A percentile compares a stretch with the other conserved stretches of the same genome.
Evolutionary conservation across 37 sponge, comb jelly and placozoan genomes (phyloP).

Genomic region (Oscarella lobularis): DNA sequence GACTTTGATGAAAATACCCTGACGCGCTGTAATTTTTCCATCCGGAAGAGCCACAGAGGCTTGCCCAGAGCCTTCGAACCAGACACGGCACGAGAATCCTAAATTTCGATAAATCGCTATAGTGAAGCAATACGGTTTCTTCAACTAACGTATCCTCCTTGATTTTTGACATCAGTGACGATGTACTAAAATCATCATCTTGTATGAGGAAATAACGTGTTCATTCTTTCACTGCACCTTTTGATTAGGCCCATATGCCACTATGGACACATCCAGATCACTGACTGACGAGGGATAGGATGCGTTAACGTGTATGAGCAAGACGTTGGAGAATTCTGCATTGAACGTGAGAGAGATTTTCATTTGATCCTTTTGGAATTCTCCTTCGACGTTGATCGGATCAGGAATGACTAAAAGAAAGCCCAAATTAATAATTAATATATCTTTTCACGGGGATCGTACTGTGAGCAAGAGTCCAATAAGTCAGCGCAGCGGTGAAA

Average conservation of each 20-base stretch:
- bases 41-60: background rate
- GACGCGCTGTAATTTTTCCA: background rate
- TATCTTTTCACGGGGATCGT: slow-evolving; percentile 10
- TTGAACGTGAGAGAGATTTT: slow-evolving; percentile 50
- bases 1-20: background rate
- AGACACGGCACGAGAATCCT: background rate
- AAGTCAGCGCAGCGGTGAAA: slow-evolving; percentile 7
- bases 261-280: background rate
- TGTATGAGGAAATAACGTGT: too few relatives aligned
- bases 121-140: too few relatives aligned
- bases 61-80: background rate
- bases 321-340: slow-evolving; percentile 82
- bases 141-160: too few relatives aligned
- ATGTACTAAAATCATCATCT: background rate
- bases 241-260: slow-evolving; percentile 1
- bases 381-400: background rate
- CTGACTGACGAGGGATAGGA: background rate
- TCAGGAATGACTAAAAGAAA: background rate
- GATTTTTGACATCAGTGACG: slow-evolving; percentile 5
- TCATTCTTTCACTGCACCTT: too few relatives aligned
- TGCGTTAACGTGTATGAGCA: slow-evolving; percentile 52
- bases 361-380: background rate
- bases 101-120: background rate
- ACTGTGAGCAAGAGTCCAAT: slow-evolving; percentile 1
- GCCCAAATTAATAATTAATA: slow-evolving; percentile 22